Evolutionary conservation across 2,888 invertebrate genomes (phyloP), one percentile per base, ranked within the genome.

Genomic region (Piscicola geometra): DNA sequence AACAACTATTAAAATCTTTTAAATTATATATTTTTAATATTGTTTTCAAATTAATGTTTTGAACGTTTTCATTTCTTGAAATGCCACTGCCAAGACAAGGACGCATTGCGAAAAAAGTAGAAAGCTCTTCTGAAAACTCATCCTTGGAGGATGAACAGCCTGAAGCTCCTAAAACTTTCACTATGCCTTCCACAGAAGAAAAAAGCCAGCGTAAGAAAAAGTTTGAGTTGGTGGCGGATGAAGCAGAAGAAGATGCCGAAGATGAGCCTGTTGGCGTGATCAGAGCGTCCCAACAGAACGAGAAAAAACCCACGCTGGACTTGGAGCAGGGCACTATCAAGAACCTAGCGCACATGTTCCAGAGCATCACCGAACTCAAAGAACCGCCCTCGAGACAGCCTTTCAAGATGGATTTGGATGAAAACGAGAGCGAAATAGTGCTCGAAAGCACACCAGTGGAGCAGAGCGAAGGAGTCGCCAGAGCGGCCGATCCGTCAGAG

Each of bases 401-500:
- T 15, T 67, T 67, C 35, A 67, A 67, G 28, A 35, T 67, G 35
- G 67, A 67, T 21, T 9, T 67, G 5, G 67, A 67, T 67, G 67
- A 67, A 67, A 67, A 67, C 28, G 67, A 32, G 3, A 15, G 67
- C 30, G 74, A 76, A 18, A 56, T 74, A 18, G 67, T 75, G 28
- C 18, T 41, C 25, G 76, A 76, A 52, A 75, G 74, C 68, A 68
- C 68, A 28, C 76, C 76, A 1, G 28, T 28, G 9, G 71, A 72
- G 41, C 35, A 68, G 28, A 50, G 35, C 0, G 76, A 76, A 41
- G 76, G 76, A 25, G 76, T 76, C 21, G 28, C 75, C 15, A 68
- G 74, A 36, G 47, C 75, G 21, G 36, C 75, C 25, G 76, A 76
- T 56, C 76, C 76, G 2, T 74, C 74, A 0, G 76, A 76, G 47